Conservation (phyloP, 2,113 vertebrate species). For the Ochotona curzoniae region DNA sequence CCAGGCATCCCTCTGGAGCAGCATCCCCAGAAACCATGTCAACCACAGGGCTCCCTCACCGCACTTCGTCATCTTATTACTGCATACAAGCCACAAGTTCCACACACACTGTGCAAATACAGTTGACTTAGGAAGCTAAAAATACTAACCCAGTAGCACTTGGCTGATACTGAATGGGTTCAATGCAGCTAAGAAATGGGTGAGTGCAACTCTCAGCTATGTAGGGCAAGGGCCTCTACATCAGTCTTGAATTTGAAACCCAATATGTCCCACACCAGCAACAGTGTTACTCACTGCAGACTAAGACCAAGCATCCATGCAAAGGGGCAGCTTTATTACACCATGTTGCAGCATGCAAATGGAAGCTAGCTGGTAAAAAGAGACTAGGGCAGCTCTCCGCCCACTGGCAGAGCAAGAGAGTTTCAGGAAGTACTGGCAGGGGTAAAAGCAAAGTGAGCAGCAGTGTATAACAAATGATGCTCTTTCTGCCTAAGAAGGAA, state of each 20-base stretch:
- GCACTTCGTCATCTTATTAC: slow-evolving; percentile 70
- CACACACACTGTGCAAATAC: slow-evolving; percentile 60
- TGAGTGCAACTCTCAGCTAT: background rate
- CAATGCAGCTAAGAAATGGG: background rate
- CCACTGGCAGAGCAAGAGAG: background rate
- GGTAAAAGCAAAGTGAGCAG: background rate
- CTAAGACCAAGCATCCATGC: background rate
- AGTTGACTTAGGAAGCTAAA: slow-evolving; percentile 78
- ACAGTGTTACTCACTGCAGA: background rate
- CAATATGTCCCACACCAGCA: background rate
- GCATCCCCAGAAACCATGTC: slow-evolving; percentile 59
- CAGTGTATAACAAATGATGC: background rate
- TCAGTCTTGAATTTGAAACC: slow-evolving; percentile 13
- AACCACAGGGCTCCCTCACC: slow-evolving; percentile 53
- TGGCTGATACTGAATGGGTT: slow-evolving; percentile 51
- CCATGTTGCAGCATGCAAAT: background rate
- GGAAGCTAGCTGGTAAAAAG: background rate
- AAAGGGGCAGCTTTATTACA: background rate
- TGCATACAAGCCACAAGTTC: slow-evolving; percentile 71
- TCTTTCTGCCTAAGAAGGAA: background rate
- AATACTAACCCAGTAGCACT: slow-evolving; percentile 66
- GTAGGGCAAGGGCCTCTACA: background rate
- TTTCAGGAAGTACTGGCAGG: background rate
- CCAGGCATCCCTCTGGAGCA: slow-evolving; percentile 27
- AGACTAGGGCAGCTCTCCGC: background rate